phyloP scores from a whole-genome alignment of 2,888 invertebrate species.

The Creontiades dilutus region DNA sequence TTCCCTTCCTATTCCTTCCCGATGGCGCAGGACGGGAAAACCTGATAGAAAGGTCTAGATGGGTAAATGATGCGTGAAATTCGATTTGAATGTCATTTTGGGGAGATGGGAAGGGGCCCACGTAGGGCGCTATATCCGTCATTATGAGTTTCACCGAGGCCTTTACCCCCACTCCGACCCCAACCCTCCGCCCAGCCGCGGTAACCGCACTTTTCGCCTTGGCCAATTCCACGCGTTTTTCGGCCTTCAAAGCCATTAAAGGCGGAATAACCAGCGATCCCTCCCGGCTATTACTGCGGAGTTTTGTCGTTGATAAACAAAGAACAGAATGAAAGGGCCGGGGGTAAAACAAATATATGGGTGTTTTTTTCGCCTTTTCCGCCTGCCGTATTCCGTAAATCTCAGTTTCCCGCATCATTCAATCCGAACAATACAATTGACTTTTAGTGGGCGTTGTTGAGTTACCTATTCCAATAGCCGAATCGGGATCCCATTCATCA shows the following conservation, averaged over 20 bases:
- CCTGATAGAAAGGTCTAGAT: constrained; percentile 54
- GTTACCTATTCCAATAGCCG: too few relatives aligned
- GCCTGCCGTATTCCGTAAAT: constrained; percentile 34
- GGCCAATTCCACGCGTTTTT: constrained; percentile 36
- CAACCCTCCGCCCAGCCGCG: too few relatives aligned
- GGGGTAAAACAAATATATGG: constrained; percentile 36
- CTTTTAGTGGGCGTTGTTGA: constrained; percentile 18
- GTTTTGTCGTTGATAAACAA: constrained; percentile 54
- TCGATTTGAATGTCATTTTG: constrained; percentile 71
- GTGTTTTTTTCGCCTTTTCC: neutral
- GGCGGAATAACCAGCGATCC: constrained; percentile 44
- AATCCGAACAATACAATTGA: constrained; percentile 54
- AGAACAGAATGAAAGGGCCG: neutral
- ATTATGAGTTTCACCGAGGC: constrained; percentile 52
- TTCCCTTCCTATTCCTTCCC: constrained; percentile 23
- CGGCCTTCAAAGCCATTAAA: constrained; percentile 29
- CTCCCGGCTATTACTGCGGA: constrained; percentile 29
- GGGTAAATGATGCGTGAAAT: constrained; percentile 72
- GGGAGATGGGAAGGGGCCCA: constrained; percentile 25
- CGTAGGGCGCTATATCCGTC: constrained; percentile 65
- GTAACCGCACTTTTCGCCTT: constrained; percentile 1
- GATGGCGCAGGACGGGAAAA: neutral
- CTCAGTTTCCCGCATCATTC: constrained; percentile 46
- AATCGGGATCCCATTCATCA: too few relatives aligned
- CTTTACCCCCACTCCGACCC: too few relatives aligned